phyloP scores from a whole-genome alignment of 2,113 vertebrate genomes.

The Leiothrix lutea region DNA sequence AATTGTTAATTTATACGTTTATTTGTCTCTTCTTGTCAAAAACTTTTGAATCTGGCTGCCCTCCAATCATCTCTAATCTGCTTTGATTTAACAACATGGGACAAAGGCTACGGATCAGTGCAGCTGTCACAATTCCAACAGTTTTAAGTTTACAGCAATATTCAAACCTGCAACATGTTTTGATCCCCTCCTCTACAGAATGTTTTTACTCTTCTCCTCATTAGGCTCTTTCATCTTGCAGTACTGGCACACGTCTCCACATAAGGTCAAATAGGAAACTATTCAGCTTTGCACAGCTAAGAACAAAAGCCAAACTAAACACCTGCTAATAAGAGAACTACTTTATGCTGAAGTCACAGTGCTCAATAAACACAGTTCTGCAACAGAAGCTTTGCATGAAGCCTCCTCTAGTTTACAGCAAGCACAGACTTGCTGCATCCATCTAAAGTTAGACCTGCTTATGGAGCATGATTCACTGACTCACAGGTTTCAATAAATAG shows the following conservation, averaged over 20 bases:
- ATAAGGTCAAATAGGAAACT: not conserved
- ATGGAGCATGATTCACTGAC: not conserved
- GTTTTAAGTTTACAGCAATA: not conserved
- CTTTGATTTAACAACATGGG: not conserved
- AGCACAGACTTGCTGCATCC: not conserved
- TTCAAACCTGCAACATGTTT: not conserved
- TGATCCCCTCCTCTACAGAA: not conserved
- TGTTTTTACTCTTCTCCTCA: not conserved
- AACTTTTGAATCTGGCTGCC: not conserved
- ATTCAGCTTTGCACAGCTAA: not conserved
- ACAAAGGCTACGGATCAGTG: not conserved
- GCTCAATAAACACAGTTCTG: not conserved
- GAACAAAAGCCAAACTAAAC: not conserved
- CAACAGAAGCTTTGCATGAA: not conserved
- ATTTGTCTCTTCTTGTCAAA: not conserved
- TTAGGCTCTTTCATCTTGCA: not conserved
- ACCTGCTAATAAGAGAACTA: not conserved
- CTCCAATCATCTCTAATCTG: not conserved
- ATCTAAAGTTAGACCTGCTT: not conserved
- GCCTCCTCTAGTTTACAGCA: not conserved
- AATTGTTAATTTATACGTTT: not conserved
- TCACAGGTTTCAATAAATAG: not conserved
- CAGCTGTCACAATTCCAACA: not conserved
- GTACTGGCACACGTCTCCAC: not conserved
- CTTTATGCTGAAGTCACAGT: not conserved